A percentile compares a stretch with the other conserved stretches of the same genome.
Evolutionary conservation across 2,888 invertebrate genomes (phyloP).

Genomic region (Zygogramma bicolorata): DNA sequence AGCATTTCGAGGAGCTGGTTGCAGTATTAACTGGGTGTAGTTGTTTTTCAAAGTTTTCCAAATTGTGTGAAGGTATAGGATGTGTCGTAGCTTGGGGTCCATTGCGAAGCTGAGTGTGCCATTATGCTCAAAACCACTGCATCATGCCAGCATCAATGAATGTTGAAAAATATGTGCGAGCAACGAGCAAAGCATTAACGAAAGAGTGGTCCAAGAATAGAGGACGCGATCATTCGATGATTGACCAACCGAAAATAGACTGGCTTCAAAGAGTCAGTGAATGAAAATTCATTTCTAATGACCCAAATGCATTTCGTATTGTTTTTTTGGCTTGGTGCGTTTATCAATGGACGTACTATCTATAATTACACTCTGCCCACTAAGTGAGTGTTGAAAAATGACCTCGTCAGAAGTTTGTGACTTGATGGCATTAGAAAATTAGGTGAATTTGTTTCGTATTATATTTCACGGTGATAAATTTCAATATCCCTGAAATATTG

Average conservation of each 20-base stretch:
- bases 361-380: not conserved
- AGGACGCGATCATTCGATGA: constrained; percentile 17
- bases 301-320: constrained; percentile 19
- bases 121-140: no score
- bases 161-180: not conserved
- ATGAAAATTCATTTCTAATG: constrained; percentile 42
- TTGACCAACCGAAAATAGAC: constrained; percentile 28
- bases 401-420: not conserved
- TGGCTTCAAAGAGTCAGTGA: constrained; percentile 30
- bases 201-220: constrained; percentile 15
- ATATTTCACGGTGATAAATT: no score
- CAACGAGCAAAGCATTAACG: not conserved
- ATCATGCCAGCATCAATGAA: not conserved
- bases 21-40: no score
- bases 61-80: no score
- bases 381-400: constrained; percentile 1
- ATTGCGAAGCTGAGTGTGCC: no score
- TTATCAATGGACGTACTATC: constrained; percentile 16
- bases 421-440: not conserved
- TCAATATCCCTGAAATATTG: no score
- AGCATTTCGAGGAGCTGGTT: no score
- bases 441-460: no score
- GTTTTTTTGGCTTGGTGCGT: constrained; percentile 10
- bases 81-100: no score
- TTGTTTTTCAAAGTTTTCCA: no score